Conservation (phyloP, 2,888 invertebrate species). For the Trilocha varians region DNA sequence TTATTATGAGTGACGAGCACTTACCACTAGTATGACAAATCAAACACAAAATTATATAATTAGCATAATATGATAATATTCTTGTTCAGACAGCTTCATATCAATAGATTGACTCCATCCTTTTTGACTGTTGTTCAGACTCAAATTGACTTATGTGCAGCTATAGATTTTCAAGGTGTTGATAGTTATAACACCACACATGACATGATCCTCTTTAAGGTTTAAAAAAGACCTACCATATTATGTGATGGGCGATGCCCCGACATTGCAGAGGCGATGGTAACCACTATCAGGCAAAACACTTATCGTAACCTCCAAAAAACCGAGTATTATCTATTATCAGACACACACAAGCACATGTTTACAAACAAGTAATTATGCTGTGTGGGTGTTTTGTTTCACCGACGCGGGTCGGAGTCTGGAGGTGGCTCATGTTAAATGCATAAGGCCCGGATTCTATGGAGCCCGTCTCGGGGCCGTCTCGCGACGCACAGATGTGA, state of each 20-base stretch:
- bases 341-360: conserved; percentile 33
- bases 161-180: no score
- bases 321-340: conserved; percentile 5
- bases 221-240: conserved; percentile 9
- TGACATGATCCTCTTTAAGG: not conserved
- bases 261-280: no score
- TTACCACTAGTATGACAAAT: no score
- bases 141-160: no score
- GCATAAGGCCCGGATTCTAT: conserved; percentile 68
- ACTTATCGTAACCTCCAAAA: conserved; percentile 13
- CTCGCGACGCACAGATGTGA: conserved; percentile 50
- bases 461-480: conserved; percentile 45
- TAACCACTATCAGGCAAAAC: conserved; percentile 18
- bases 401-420: conserved; percentile 23
- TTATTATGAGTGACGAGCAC: no score
- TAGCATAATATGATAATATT: no score
- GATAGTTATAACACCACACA: no score
- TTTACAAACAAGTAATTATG: conserved; percentile 66
- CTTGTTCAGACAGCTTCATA: no score
- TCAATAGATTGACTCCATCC: no score
- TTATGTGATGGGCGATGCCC: conserved; percentile 19
- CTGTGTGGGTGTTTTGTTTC: conserved; percentile 43
- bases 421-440: conserved; percentile 74
- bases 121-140: no score
- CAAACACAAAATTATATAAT: no score